Evolutionary conservation across 2,888 invertebrate species (phyloP), one percentile per base, ranked within the genome.

Genomic region (Lithophane ornitopus): DNA sequence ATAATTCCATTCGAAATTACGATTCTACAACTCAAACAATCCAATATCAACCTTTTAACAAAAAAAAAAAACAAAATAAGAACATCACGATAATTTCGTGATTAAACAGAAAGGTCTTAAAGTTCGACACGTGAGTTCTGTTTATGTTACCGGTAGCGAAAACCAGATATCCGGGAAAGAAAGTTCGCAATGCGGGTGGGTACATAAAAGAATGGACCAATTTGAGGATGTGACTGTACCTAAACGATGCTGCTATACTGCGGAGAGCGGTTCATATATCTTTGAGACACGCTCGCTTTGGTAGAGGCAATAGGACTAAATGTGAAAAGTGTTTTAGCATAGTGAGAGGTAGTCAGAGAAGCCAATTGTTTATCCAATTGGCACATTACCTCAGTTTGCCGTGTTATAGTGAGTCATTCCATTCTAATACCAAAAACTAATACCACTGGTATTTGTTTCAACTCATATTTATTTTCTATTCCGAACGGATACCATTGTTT

Each of bases 151-250:
- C 49, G 66, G 71, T 76, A 66, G 73, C n/a, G 61, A 77, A 80
- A 85, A 84, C 84, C 78, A 79, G 78, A 81, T 84, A 68, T 70
- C 78, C 75, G 75, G 84, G 70, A 72, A 66, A 72, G 70, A 59
- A 85, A 86, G 75, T 86, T 87, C 77, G 76, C 80, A 77, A 88
- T 87, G 88, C 86, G 86, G 86, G 87, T 58, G n/a, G 46, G 75
- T 84, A 87, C 80, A 82, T 86, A 88, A 80, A 87, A 78, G 81
- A 86, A 87, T 84, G 72, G 75, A 34, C 59, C 84, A 78, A 85
- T 84, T 78, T 85, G 72, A 68, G 78, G 39, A 74, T 76, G 81
- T 83, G 66, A 74, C 73, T 61, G 56, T 34, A 7, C 7, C 71
- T 75, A 69, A 85, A 74, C 74, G 77, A 41, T 80, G 77, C 73